Conservation (phyloP, 2,113 vertebrate genomes). For the Scomber colias region DNA sequence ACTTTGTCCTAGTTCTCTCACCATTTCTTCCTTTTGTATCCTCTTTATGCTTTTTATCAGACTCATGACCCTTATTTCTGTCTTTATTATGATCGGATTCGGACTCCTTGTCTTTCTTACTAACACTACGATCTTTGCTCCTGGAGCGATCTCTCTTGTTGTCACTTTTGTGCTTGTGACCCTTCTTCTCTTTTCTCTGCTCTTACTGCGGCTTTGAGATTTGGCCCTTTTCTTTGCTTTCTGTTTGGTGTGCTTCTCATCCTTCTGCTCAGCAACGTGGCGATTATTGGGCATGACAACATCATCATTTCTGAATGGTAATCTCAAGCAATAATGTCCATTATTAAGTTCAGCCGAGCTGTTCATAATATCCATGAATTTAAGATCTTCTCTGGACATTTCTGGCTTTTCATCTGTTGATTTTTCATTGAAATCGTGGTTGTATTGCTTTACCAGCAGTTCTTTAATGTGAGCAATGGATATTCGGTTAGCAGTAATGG, state of each 20-base stretch:
- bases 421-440: too few species aligned
- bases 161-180: slow-evolving; percentile 83
- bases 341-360: too few species aligned
- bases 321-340: too few species aligned
- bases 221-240: slow-evolving; percentile 90
- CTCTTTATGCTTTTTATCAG: slow-evolving; percentile 87
- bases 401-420: too few species aligned
- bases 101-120: slow-evolving; percentile 77
- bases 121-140: slow-evolving; percentile 86
- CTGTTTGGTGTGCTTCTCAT: slow-evolving; percentile 90
- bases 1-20: slow-evolving; percentile 86
- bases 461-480: too few species aligned
- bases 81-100: slow-evolving; percentile 72
- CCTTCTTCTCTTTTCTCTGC: slow-evolving; percentile 90
- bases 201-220: slow-evolving; percentile 93
- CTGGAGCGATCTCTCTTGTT: slow-evolving; percentile 86
- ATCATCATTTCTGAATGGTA: too few species aligned
- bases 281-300: too few species aligned
- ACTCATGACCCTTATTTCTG: slow-evolving; percentile 70
- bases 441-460: too few species aligned
- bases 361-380: too few species aligned
- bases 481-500: too few species aligned
- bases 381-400: too few species aligned
- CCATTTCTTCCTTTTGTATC: slow-evolving; percentile 88
- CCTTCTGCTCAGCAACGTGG: slow-evolving; percentile 88